Percentiles rank a stretch among this genome's conserved stretches.
Conservation (phyloP, 2,113 vertebrate genomes). For the Rhea pennata region DNA sequence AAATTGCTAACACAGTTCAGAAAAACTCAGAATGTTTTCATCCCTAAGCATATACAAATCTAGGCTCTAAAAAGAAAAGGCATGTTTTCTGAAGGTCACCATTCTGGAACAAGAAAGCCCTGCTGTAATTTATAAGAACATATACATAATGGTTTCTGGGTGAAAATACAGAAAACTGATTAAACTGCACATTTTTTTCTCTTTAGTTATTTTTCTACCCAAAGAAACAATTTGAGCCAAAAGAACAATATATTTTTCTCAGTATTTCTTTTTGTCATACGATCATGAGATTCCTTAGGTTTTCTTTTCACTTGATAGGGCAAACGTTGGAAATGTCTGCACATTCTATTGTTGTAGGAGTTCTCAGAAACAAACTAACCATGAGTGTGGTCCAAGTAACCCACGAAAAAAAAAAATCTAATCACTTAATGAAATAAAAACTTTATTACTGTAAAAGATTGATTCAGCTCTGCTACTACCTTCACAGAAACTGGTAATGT, state of each 20-base stretch:
- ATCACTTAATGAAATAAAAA: background rate
- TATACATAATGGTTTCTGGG: background rate
- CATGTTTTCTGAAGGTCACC: background rate
- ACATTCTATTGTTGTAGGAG: background rate
- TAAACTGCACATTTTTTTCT: background rate
- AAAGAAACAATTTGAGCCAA: background rate
- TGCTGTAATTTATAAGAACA: background rate
- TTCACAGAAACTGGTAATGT: background rate
- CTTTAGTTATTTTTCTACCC: background rate
- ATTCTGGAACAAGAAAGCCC: background rate
- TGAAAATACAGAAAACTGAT: background rate
- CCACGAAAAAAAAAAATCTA: background rate
- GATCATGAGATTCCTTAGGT: background rate
- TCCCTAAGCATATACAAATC: background rate
- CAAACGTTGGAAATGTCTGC: no score
- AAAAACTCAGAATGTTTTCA: background rate
- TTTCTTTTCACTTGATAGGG: background rate
- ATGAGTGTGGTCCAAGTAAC: background rate
- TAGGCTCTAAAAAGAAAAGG: background rate
- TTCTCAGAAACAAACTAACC: background rate
- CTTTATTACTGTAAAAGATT: background rate
- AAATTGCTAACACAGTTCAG: background rate
- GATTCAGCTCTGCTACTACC: background rate
- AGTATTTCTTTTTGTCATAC: background rate
- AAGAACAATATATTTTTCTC: background rate